Evolutionary conservation across 2,888 invertebrate species (phyloP).

Genomic region (Apodemia mormo): DNA sequence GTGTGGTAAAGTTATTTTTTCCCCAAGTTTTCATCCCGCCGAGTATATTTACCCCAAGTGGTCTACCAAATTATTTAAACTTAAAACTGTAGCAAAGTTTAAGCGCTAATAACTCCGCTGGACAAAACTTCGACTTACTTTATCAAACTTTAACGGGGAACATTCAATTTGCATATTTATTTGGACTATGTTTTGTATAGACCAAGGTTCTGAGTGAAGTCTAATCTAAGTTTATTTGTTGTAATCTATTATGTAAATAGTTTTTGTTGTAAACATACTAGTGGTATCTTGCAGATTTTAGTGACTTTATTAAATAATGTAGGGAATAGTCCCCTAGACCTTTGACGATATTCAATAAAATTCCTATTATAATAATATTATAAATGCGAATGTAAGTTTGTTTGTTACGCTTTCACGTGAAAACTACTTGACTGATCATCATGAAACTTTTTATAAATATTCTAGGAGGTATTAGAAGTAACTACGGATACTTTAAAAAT

Average conservation of each 20-base stretch:
- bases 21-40: slow-evolving; percentile 37
- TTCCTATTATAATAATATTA: too few species aligned
- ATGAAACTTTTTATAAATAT: neutral
- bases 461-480: neutral
- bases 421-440: too few species aligned
- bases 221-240: neutral
- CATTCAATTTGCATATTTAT: slow-evolving; percentile 58
- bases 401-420: too few species aligned
- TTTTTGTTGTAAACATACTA: too few species aligned
- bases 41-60: slow-evolving; percentile 63
- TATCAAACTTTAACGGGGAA: slow-evolving; percentile 55
- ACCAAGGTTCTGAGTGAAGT: neutral
- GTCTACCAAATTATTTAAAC: slow-evolving; percentile 63
- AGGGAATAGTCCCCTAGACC: too few species aligned
- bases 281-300: too few species aligned
- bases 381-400: neutral
- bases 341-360: too few species aligned
- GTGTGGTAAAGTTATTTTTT: slow-evolving; percentile 37
- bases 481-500: too few species aligned
- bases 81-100: slow-evolving; percentile 58
- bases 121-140: slow-evolving; percentile 48
- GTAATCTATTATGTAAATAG: too few species aligned
- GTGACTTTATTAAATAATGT: too few species aligned
- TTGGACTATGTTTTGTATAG: slow-evolving; percentile 30
- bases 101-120: slow-evolving; percentile 55